Conservation (phyloP, 2,113 vertebrate genomes). For the Rhea pennata region DNA sequence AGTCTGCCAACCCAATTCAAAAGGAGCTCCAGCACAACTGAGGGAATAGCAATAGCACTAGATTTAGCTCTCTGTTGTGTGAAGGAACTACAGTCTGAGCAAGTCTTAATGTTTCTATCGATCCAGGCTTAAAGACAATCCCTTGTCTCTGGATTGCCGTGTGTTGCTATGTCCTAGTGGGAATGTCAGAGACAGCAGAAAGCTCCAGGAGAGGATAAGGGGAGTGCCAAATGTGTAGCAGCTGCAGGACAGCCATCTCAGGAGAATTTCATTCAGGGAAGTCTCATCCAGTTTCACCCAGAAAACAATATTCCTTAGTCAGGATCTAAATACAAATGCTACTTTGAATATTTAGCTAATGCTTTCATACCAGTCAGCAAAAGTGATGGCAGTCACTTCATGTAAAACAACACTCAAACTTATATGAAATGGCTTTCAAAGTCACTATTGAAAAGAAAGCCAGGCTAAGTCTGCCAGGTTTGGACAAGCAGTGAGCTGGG, state of each 20-base stretch:
- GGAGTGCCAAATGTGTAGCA: background rate
- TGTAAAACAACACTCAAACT: background rate
- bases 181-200: background rate
- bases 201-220: background rate
- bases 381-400: background rate
- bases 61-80: background rate
- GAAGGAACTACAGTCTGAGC: background rate
- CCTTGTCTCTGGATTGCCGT: background rate
- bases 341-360: background rate
- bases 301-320: background rate
- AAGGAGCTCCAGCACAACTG: background rate
- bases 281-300: background rate
- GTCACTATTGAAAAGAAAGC: background rate
- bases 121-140: background rate
- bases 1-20: background rate
- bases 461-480: background rate
- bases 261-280: background rate
- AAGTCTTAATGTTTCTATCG: background rate
- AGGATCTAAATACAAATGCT: background rate
- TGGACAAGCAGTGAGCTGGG: background rate
- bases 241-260: background rate
- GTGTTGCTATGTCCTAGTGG: background rate
- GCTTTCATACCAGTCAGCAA: background rate
- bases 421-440: background rate
- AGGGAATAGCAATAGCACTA: background rate